A percentile compares a stretch with the other conserved stretches of the same genome.
Evolutionary conservation across 2,113 vertebrate species (phyloP).

Genomic region (Deroptyus accipitrinus): DNA sequence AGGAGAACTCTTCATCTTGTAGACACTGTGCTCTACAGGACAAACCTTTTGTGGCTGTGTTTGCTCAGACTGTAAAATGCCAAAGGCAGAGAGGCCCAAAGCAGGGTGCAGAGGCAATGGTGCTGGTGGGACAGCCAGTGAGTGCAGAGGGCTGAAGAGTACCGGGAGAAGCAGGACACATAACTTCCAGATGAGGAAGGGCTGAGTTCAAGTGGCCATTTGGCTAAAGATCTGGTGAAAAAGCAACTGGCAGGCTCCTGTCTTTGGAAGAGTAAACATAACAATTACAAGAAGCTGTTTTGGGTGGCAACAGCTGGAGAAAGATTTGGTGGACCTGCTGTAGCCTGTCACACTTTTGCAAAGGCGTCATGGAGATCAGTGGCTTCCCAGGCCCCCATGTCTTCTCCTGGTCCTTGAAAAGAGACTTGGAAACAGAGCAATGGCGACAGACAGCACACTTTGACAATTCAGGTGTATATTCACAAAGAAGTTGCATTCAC

Average conservation of each 20-base stretch:
- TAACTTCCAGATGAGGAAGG: background rate
- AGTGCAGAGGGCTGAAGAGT: background rate
- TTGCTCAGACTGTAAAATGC: background rate
- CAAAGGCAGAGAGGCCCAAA: background rate
- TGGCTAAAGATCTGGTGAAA: background rate
- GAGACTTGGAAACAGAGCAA: background rate
- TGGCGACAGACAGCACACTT: background rate
- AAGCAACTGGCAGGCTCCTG: background rate
- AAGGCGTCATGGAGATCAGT: fast-evolving
- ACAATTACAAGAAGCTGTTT: background rate
- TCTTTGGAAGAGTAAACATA: background rate
- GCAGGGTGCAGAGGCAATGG: background rate
- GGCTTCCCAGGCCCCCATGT: background rate
- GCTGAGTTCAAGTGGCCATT: background rate
- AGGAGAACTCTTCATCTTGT: background rate
- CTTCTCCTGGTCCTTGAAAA: background rate
- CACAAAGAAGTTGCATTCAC: background rate
- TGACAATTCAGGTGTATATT: background rate
- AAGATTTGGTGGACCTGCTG: background rate
- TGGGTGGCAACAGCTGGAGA: background rate
- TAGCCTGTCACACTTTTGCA: background rate
- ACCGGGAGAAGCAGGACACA: background rate
- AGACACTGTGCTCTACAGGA: background rate
- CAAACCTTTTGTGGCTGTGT: background rate
- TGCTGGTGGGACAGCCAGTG: background rate